Evolutionary conservation across 2,797 vertebrate species (phyloP).

Genomic region (Tinamus major): DNA sequence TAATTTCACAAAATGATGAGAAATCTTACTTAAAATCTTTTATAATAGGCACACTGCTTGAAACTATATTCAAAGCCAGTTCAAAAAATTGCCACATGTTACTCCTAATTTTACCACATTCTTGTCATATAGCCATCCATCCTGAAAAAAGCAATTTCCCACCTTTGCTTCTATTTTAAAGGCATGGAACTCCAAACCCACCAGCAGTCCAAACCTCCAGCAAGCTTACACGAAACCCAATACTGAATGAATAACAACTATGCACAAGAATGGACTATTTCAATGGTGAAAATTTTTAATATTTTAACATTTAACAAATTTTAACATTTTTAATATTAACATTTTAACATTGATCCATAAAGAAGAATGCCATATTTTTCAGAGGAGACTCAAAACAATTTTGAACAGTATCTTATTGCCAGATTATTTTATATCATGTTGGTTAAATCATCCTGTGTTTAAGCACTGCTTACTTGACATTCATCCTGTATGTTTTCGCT

Average conservation of each 20-base stretch:
- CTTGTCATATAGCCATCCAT: not conserved
- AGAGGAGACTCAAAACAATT: not conserved
- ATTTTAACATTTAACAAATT: not conserved
- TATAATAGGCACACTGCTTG: not conserved
- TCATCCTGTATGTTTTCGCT: not conserved
- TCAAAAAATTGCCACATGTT: not conserved
- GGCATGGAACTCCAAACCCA: not conserved
- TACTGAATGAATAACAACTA: not conserved
- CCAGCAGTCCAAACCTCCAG: constrained; percentile 35
- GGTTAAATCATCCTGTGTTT: not conserved
- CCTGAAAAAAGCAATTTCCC: constrained; percentile 16
- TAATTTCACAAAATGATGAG: not conserved
- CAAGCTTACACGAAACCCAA: not conserved
- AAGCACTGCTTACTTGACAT: not conserved
- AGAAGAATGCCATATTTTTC: not conserved
- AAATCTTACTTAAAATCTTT: not conserved
- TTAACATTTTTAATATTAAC: too few relatives aligned
- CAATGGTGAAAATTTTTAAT: not conserved
- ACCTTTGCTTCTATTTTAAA: not conserved
- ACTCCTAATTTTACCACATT: not conserved
- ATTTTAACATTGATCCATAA: not conserved
- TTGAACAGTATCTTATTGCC: not conserved
- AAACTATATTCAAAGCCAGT: not conserved
- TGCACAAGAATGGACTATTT: not conserved
- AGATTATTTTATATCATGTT: not conserved